A percentile compares a stretch with the other conserved stretches of the same genome.
Evolutionary conservation across 2,797 vertebrate genomes (phyloP).

Genomic region (Fringilla coelebs): DNA sequence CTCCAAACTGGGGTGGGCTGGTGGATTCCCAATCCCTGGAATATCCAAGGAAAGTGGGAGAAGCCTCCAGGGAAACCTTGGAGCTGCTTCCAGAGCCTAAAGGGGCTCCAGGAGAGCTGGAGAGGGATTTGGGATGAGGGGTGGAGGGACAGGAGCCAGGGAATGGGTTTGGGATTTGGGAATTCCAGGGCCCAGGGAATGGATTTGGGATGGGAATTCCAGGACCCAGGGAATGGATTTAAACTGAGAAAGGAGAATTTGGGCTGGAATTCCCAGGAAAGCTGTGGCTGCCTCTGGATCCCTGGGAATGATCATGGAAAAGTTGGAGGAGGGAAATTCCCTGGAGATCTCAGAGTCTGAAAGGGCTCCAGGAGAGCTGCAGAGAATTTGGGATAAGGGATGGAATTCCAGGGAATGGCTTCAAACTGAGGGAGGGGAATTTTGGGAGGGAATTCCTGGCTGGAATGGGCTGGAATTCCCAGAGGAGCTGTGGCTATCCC

Average conservation of each 20-base stretch:
- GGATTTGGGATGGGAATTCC: too few species aligned
- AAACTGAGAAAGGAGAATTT: too few species aligned
- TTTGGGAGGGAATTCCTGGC: not conserved
- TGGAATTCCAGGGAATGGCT: not conserved
- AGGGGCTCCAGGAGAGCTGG: not conserved
- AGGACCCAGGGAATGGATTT: too few species aligned
- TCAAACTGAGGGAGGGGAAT: too few species aligned
- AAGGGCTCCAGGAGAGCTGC: not conserved
- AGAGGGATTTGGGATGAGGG: not conserved
- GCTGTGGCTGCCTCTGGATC: not conserved
- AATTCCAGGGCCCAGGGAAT: too few species aligned
- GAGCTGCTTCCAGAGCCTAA: not conserved
- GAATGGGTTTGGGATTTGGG: not conserved
- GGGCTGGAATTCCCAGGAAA: not conserved
- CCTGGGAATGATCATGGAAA: not conserved
- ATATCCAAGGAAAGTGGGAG: not conserved
- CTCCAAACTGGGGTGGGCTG: not conserved
- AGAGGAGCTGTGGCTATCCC: too few species aligned
- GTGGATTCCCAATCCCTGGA: not conserved
- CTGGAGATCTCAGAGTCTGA: not conserved
- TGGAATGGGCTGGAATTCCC: too few species aligned
- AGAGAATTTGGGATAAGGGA: not conserved
- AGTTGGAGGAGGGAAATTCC: not conserved
- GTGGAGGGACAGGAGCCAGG: not conserved
- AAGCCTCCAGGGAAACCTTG: not conserved